These are phyloP conservation scores for Astyanax mexicanus DNA, from an alignment of 2,797 vertebrate species.

Conservation along the genomic window DNA sequence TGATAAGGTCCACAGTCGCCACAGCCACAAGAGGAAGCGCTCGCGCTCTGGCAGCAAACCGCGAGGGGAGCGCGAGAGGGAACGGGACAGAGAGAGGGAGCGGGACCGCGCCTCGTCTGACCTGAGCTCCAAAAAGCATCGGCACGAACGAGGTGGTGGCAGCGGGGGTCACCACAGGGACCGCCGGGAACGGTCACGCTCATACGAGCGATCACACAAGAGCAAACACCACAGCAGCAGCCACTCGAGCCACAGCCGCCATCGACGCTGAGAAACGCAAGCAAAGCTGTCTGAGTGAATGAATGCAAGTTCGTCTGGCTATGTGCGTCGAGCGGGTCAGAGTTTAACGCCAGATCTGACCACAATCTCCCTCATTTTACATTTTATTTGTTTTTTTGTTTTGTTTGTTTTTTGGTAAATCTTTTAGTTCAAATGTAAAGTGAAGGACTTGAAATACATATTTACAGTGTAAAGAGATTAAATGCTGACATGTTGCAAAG, in stretches of 20 bases:
- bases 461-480: conserved; percentile 84
- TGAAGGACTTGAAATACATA: conserved; percentile 77
- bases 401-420: conserved; percentile 48
- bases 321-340: conserved; percentile 2
- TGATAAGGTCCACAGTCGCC: conserved; percentile 88
- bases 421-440: conserved; percentile 73
- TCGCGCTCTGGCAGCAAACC: conserved; percentile 90
- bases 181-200: conserved; percentile 90
- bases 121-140: conserved; percentile 92
- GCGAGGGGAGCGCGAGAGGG: conserved; percentile 69
- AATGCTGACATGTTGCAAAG: conserved; percentile 70
- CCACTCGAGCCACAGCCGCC: conserved; percentile 91
- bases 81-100: conserved; percentile 76
- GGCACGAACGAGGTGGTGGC: conserved; percentile 85
- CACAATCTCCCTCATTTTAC: conserved; percentile 40
- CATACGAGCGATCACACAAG: conserved; percentile 93
- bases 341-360: conserved; percentile 22
- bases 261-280: conserved; percentile 82
- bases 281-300: not conserved
- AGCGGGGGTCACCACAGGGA: conserved; percentile 84
- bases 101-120: conserved; percentile 82
- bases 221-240: conserved; percentile 90
- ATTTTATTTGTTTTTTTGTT: conserved; percentile 33
- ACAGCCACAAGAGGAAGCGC: conserved; percentile 95
- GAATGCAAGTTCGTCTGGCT: not conserved